phyloP scores from a whole-genome alignment of 1,140 invertebrate species.

The Reticulitermes speratus region DNA sequence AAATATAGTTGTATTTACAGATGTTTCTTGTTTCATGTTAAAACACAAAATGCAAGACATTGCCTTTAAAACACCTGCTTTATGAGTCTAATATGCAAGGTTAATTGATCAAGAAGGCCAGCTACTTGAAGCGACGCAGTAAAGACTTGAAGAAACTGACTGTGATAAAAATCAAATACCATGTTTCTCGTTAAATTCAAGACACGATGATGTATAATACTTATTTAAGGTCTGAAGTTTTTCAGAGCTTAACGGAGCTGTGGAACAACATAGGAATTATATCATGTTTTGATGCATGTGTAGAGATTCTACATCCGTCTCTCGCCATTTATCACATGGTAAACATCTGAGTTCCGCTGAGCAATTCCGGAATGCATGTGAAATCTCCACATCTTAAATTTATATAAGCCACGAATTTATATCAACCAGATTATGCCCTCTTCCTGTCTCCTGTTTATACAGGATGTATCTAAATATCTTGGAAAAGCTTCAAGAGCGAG shows the following conservation, averaged over 20 bases:
- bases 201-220: background rate
- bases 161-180: background rate
- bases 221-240: background rate
- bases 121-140: background rate
- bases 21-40: background rate
- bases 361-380: background rate
- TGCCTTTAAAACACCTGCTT: background rate
- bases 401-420: no score
- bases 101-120: background rate
- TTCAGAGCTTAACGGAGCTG: background rate
- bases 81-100: background rate
- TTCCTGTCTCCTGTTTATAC: no score
- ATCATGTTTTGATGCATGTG: background rate
- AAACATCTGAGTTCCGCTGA: background rate
- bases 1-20: background rate
- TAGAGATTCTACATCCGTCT: background rate
- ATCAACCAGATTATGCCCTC: no score
- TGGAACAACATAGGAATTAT: background rate
- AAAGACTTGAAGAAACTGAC: background rate
- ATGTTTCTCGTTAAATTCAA: background rate
- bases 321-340: background rate
- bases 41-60: background rate
- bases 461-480: no score
- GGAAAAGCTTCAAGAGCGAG: no score
- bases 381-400: background rate